A percentile compares a stretch with the other conserved stretches of the same genome.
These are phyloP conservation scores for Ashinkailepas kermadecensis DNA, from an alignment of 2,888 invertebrate genomes.

Conservation along the genomic window DNA sequence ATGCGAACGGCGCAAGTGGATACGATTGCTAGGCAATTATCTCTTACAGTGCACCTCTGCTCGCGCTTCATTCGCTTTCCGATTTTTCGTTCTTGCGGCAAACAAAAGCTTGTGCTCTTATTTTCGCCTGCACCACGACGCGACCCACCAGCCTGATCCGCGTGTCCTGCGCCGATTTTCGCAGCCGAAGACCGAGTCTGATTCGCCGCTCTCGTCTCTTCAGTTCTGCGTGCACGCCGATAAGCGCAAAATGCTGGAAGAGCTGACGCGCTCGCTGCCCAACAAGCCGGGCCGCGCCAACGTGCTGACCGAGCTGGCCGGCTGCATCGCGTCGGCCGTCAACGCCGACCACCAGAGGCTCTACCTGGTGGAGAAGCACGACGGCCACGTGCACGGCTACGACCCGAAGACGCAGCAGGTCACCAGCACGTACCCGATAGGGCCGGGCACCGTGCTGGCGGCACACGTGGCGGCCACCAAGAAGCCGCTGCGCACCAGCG, in stretches of 20 bases:
- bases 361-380: slow-evolving; percentile 48
- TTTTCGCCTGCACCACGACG: no score
- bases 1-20: no score
- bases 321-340: slow-evolving; percentile 57
- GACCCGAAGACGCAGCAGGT: slow-evolving; percentile 19
- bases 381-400: slow-evolving; percentile 15
- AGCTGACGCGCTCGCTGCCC: slow-evolving; percentile 52
- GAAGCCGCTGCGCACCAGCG: slow-evolving; percentile 26
- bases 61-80: no score
- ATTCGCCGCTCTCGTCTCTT: slow-evolving; percentile 19
- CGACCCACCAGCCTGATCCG: background rate
- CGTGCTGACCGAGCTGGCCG: slow-evolving; percentile 59
- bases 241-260: slow-evolving; percentile 55
- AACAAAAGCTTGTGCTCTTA: no score
- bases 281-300: slow-evolving; percentile 53
- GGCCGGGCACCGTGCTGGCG: slow-evolving; percentile 30
- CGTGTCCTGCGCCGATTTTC: background rate
- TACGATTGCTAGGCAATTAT: no score
- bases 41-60: no score
- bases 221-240: slow-evolving; percentile 56
- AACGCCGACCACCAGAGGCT: slow-evolving; percentile 59
- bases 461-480: slow-evolving; percentile 31
- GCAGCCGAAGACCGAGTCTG: background rate
- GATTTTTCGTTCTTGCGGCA: no score
- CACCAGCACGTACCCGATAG: slow-evolving; percentile 19